A percentile compares a stretch with the other conserved stretches of the same genome.
These are phyloP conservation scores for Nycticryphes semicollaris DNA, from an alignment of 2,113 vertebrate species.

Conservation along the genomic window DNA sequence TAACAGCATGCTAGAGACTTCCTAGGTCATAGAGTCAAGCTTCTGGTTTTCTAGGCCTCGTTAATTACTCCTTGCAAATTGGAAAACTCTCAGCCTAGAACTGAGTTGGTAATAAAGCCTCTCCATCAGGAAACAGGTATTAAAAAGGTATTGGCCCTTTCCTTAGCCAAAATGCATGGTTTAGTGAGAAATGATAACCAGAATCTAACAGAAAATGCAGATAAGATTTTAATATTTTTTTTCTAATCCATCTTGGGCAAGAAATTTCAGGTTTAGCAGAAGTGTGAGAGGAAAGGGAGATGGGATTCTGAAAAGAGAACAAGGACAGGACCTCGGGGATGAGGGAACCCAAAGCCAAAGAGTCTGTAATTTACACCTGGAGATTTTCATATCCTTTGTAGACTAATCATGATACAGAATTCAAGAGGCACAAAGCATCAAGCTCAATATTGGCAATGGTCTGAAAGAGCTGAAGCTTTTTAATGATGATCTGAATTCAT, in stretches of 20 bases:
- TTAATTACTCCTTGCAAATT: not conserved
- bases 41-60: not conserved
- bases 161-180: not conserved
- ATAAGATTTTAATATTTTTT: not conserved
- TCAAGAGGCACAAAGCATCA: not conserved
- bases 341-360: not conserved
- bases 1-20: not conserved
- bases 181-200: not conserved
- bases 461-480: not conserved
- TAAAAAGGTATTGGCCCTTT: not conserved
- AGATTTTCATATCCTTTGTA: not conserved
- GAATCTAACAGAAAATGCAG: not conserved
- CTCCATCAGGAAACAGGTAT: not conserved
- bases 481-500: not conserved
- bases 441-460: not conserved
- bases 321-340: not conserved
- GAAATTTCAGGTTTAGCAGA: not conserved
- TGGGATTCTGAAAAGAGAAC: not conserved
- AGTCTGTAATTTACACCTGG: not conserved
- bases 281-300: not conserved
- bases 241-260: not conserved
- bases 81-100: not conserved
- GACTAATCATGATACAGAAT: not conserved
- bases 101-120: not conserved
- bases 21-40: not conserved